Conservation (phyloP, 2,113 vertebrate genomes). For the Nannobrachium achirus region DNA sequence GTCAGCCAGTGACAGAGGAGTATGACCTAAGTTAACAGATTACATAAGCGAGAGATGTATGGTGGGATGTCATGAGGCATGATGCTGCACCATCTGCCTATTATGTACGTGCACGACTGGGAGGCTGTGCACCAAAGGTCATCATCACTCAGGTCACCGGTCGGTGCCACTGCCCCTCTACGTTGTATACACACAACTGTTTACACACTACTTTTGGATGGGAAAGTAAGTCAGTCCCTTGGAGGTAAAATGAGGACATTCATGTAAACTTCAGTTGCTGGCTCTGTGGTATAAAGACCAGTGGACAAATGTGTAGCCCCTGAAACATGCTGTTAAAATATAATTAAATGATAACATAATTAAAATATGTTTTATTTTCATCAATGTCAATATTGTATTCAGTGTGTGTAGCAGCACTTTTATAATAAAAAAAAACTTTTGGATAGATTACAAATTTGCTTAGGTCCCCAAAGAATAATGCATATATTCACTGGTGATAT, state of each 20-base stretch:
- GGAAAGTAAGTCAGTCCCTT: neutral
- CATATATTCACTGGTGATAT: no score
- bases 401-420: neutral
- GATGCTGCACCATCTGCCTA: neutral
- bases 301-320: constrained; percentile 6
- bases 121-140: neutral
- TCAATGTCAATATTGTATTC: neutral
- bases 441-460: no score
- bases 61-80: neutral
- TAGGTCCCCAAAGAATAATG: no score
- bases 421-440: no score
- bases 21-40: neutral
- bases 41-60: neutral
- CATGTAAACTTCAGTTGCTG: neutral
- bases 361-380: neutral
- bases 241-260: constrained; percentile 25
- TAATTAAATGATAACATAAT: no score
- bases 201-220: constrained; percentile 7
- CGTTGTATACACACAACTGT: constrained; percentile 21
- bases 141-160: neutral
- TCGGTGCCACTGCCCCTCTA: neutral
- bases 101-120: neutral
- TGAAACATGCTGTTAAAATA: no score
- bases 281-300: constrained; percentile 8
- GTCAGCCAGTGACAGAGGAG: constrained; percentile 9